A percentile compares a stretch with the other conserved stretches of the same genome.
Evolutionary conservation across 2,797 vertebrate species (phyloP).

Genomic region (Rhinogobio ventralis): DNA sequence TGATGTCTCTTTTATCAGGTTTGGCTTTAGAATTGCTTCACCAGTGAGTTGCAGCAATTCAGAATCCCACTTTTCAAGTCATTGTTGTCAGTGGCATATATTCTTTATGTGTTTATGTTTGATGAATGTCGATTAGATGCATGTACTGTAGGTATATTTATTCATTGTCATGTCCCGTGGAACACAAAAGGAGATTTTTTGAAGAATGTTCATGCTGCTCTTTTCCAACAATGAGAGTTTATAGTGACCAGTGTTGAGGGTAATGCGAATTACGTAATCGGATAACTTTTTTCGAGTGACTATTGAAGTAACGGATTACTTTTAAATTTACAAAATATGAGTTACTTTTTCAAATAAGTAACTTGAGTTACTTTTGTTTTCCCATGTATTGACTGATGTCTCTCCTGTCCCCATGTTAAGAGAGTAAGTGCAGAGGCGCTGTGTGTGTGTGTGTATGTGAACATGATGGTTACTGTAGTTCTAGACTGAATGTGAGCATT

Average conservation of each 20-base stretch:
- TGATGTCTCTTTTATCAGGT: constrained; percentile 11
- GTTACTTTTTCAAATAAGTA: too few relatives aligned
- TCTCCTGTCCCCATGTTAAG: too few relatives aligned
- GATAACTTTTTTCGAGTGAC: too few relatives aligned
- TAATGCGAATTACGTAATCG: too few relatives aligned
- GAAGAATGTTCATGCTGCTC: background rate
- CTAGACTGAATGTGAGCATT: too few relatives aligned
- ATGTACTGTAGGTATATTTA: background rate
- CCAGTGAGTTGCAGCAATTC: background rate
- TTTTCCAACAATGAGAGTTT: background rate
- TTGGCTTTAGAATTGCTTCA: background rate
- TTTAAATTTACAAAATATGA: too few relatives aligned
- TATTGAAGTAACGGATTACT: too few relatives aligned
- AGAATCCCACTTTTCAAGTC: background rate
- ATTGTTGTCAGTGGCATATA: background rate
- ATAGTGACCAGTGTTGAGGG: background rate
- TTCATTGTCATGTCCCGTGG: background rate
- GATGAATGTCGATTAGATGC: background rate
- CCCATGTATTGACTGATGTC: too few relatives aligned
- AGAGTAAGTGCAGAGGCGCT: too few relatives aligned
- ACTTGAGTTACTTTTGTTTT: too few relatives aligned
- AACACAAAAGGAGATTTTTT: background rate
- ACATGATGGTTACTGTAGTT: too few relatives aligned
- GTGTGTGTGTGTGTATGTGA: too few relatives aligned
- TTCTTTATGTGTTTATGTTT: background rate